Evolutionary conservation across 2,797 vertebrate species (phyloP).

Genomic region (Malurus splendens): DNA sequence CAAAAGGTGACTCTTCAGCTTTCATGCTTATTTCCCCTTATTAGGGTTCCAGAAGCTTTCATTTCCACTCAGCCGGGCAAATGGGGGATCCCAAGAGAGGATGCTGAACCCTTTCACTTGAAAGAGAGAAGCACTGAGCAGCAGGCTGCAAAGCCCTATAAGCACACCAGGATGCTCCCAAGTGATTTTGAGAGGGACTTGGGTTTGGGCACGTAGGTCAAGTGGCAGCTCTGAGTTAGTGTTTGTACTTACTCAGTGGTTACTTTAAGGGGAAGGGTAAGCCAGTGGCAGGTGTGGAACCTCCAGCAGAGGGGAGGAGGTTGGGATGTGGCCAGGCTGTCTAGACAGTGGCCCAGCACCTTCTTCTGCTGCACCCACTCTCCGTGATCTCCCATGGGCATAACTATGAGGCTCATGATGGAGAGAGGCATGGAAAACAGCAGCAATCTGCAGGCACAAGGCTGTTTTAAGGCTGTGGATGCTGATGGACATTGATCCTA

Average conservation of each 20-base stretch:
- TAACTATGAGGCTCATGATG: rapidly evolving
- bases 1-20: not conserved
- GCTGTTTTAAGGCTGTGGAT: not conserved
- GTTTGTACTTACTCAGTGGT: not conserved
- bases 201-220: rapidly evolving
- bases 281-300: not conserved
- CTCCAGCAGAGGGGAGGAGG: not conserved
- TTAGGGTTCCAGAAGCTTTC: constrained; percentile 71
- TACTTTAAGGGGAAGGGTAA: not conserved
- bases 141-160: constrained; percentile 61
- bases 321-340: not conserved
- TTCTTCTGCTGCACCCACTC: not conserved
- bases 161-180: constrained; percentile 5
- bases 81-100: constrained; percentile 51
- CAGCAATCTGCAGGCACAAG: not conserved
- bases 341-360: not conserved
- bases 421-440: not conserved
- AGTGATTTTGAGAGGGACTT: not conserved
- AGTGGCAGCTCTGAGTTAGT: not conserved
- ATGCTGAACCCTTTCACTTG: constrained; percentile 73
- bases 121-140: constrained; percentile 50
- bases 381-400: rapidly evolving
- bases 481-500: not conserved
- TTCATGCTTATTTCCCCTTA: not conserved
- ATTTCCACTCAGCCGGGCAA: constrained; percentile 79